These are phyloP conservation scores for Apodemia zela DNA, from an alignment of 2,888 invertebrate species.

Conservation along the genomic window DNA sequence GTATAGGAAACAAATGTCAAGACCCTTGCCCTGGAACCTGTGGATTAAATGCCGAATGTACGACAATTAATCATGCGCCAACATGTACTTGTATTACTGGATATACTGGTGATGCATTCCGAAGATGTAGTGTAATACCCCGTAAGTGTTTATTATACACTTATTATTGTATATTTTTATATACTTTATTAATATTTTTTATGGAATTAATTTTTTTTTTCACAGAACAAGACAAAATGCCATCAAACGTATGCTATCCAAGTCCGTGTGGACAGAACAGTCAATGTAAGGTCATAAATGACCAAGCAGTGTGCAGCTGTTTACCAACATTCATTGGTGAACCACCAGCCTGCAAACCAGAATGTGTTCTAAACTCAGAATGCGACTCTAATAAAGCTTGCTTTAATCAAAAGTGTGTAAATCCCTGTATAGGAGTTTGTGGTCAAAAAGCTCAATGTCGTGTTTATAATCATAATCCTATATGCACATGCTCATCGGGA, in stretches of 20 bases:
- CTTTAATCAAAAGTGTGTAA: constrained; percentile 84
- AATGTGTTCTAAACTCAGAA: constrained; percentile 84
- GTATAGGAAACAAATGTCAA: constrained; percentile 86
- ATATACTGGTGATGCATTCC: constrained; percentile 82
- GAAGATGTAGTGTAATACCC: constrained; percentile 66
- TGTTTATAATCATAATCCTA: constrained; percentile 86
- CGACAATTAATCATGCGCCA: constrained; percentile 85
- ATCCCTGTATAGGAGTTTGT: constrained; percentile 87
- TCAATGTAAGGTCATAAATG: constrained; percentile 78
- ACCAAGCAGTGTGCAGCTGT: constrained; percentile 85
- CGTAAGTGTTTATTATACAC: constrained; percentile 47
- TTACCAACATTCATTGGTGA: constrained; percentile 83
- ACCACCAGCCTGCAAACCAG: constrained; percentile 84
- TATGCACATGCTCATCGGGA: constrained; percentile 83
- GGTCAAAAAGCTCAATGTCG: constrained; percentile 85
- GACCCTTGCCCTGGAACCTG: constrained; percentile 89
- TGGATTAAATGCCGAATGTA: constrained; percentile 86
- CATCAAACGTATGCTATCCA: constrained; percentile 75
- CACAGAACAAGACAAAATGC: constrained; percentile 63
- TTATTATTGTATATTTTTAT: too few relatives aligned
- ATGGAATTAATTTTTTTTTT: constrained; percentile 27
- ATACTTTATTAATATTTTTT: neutral
- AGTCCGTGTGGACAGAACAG: constrained; percentile 83
- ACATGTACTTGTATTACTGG: constrained; percentile 83
- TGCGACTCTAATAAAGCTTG: constrained; percentile 83